phyloP scores from a whole-genome alignment of 2,888 invertebrate species.

The Strigamia crassipes region DNA sequence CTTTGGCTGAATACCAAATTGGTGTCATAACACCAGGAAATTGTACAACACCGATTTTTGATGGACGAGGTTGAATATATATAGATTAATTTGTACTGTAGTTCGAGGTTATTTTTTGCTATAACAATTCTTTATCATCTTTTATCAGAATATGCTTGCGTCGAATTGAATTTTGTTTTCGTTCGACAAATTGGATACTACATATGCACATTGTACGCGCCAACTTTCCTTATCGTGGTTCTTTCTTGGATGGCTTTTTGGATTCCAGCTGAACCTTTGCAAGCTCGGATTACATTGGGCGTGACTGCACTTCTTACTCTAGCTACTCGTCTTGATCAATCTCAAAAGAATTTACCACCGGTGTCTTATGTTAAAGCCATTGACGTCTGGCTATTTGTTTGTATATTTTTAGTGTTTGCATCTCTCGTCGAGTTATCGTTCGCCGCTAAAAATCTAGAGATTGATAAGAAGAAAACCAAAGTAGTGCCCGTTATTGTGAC shows the following conservation, averaged over 20 bases:
- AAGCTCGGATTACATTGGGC: conserved; percentile 49
- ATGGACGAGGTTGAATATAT: neutral
- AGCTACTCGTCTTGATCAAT: conserved; percentile 49
- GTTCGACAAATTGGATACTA: conserved; percentile 35
- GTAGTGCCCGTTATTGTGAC: neutral
- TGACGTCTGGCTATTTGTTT: conserved; percentile 50
- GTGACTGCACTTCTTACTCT: conserved; percentile 50
- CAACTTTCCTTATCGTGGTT: conserved; percentile 49
- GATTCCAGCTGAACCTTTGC: conserved; percentile 47
- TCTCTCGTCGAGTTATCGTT: conserved; percentile 49
- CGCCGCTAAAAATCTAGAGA: too few species aligned
- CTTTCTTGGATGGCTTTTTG: conserved; percentile 50
- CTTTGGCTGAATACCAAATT: neutral
- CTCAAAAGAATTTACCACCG: conserved; percentile 48
- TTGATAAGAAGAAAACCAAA: neutral
- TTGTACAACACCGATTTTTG: neutral
- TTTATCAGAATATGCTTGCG: neutral
- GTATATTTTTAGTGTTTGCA: conserved; percentile 48
- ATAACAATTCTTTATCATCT: neutral
- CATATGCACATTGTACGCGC: conserved; percentile 46
- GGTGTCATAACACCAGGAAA: neutral
- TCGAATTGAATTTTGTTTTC: conserved; percentile 11
- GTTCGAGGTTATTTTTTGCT: neutral
- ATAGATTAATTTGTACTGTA: neutral
- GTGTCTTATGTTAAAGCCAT: conserved; percentile 51